Percentiles rank a stretch among this genome's conserved stretches.
Evolutionary conservation across 2,113 vertebrate genomes (phyloP).

Genomic region (Leptobrachium leishanense): DNA sequence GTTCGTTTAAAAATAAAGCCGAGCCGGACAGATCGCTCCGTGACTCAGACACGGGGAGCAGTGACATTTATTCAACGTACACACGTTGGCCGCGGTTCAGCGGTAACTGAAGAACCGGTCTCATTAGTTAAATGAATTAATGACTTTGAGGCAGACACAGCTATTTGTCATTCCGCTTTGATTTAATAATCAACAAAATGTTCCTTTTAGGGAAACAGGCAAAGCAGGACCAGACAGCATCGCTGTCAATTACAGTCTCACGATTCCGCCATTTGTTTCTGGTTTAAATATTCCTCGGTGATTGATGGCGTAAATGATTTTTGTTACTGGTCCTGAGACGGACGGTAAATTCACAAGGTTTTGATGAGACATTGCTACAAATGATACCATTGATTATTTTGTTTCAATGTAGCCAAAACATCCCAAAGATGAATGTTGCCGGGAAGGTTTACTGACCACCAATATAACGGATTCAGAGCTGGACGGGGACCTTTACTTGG

Average conservation of each 20-base stretch:
- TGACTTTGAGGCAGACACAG: neutral
- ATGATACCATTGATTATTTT: slow-evolving; percentile 10
- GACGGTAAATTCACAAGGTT: slow-evolving; percentile 23
- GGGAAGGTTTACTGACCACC: too few species aligned
- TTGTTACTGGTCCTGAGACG: neutral
- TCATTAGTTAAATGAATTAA: slow-evolving; percentile 11
- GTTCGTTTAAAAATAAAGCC: too few species aligned
- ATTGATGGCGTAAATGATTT: slow-evolving; percentile 24
- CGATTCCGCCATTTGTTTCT: neutral
- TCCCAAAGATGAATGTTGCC: too few species aligned
- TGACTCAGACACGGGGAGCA: neutral
- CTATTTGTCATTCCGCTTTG: neutral
- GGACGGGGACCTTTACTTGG: too few species aligned
- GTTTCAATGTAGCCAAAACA: neutral
- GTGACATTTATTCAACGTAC: slow-evolving; percentile 22
- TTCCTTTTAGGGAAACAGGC: slow-evolving; percentile 1
- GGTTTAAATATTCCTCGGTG: neutral
- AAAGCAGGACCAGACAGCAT: neutral
- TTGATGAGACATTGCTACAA: too few species aligned
- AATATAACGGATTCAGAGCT: too few species aligned
- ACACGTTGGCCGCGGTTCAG: neutral
- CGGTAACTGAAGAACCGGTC: neutral
- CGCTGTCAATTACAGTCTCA: slow-evolving; percentile 14
- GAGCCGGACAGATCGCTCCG: too few species aligned
- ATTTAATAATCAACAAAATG: slow-evolving; percentile 8